Evolutionary conservation across 2,797 vertebrate species (phyloP), one percentile per base, ranked within the genome.

Genomic region (Crax fasciolata): DNA sequence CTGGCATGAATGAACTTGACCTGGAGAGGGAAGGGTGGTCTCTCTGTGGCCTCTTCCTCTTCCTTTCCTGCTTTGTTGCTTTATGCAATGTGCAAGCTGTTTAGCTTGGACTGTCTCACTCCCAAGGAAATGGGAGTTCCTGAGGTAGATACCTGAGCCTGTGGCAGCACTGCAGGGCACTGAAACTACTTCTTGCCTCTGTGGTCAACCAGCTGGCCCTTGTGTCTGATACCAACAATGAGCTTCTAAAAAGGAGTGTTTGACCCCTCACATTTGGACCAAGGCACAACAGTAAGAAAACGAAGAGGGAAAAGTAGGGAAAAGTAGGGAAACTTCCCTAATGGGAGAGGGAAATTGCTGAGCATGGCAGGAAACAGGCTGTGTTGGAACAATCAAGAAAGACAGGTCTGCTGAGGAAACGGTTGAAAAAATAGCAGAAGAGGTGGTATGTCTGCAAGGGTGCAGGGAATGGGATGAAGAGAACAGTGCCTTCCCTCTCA

Each of bases 221-320:
- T 43, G 24, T 14, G 2, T 61, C 65, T 1, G 1, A 2, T 21
- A 48, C 25, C 27, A 15, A 1, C 17, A 35, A 39, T 0, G 0
- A 62, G 25, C 7, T 4, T 54, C 48, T 84, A 49, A 24, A 85
- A 89, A 80, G 30, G 27, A 65, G 27, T 43, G 3, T 3, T 75
- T 57, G 27, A 25, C 4, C 7, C 4, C 1, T 80, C 5, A 0
- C 0, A 1, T 77, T 61, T 68, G n/a, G 46, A 57, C 30, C 38
- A 49, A 61, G 49, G 57, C 38, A 78, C 15, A 87, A 44, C 59
- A 30, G 35, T 73, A 59, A 70, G 43, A 75, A 89, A 58, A 55
- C 65, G 20, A 71, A 38, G 67, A 91, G 49, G 59, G 44, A 57
- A 87, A 63, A 67, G 17, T 3, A 91, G 49, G 59, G 44, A 57